phyloP scores from a whole-genome alignment of 2,113 vertebrate species.

The Speoplatyrhinus poulsoni region DNA sequence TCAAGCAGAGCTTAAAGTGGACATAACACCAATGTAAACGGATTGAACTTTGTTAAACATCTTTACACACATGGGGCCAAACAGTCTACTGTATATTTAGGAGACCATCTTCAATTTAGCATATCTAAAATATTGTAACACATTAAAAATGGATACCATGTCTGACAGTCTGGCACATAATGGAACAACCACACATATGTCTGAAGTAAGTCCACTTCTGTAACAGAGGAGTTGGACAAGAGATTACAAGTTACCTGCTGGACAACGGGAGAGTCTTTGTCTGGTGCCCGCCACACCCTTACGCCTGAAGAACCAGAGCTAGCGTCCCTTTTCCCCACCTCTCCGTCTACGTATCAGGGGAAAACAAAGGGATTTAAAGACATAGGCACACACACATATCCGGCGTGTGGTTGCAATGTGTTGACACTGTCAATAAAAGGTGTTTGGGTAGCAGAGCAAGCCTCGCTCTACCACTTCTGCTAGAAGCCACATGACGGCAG shows the following conservation, averaged over 20 bases:
- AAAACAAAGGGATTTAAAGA: slow-evolving; percentile 51
- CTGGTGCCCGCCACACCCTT: slow-evolving; percentile 39
- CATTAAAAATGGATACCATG: no score
- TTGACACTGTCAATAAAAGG: slow-evolving; percentile 71
- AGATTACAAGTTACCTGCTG: slow-evolving; percentile 52
- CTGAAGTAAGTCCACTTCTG: no score
- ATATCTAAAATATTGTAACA: no score
- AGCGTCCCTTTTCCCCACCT: slow-evolving; percentile 37
- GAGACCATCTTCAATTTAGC: no score
- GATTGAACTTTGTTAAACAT: no score
- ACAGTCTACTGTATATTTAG: no score
- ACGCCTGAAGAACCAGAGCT: slow-evolving; percentile 2
- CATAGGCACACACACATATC: slow-evolving; percentile 17
- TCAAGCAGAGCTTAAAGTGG: no score
- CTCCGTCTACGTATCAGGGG: slow-evolving; percentile 51
- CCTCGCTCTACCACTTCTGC: slow-evolving; percentile 6
- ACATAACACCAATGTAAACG: no score
- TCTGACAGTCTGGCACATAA: no score
- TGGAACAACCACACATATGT: no score
- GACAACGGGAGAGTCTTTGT: slow-evolving; percentile 18
- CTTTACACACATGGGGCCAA: no score
- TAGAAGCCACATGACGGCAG: no score
- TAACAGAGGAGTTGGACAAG: neutral
- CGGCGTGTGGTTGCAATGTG: slow-evolving; percentile 23
- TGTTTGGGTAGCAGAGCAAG: slow-evolving; percentile 24